Conservation (phyloP, 2,888 invertebrate species). For the Athrips mouffetella region DNA sequence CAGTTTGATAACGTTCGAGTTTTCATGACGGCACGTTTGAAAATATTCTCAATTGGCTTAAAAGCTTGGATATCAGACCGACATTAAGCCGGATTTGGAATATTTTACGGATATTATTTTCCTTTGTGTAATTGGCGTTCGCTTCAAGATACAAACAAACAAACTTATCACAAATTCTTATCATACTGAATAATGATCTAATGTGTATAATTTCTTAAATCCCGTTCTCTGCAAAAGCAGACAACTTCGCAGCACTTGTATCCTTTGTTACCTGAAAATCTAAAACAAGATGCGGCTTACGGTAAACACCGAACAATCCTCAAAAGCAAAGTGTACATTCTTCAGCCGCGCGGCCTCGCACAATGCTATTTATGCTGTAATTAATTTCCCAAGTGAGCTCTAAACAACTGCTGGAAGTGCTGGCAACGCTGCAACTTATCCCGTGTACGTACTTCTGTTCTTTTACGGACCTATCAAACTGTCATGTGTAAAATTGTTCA, state of each 20-base stretch:
- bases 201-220: background rate
- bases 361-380: slow-evolving; percentile 23
- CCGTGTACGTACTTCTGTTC: slow-evolving; percentile 6
- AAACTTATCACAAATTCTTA: too few species aligned
- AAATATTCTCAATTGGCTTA: slow-evolving; percentile 52
- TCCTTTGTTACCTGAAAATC: too few species aligned
- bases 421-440: background rate
- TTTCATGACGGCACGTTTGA: slow-evolving; percentile 46
- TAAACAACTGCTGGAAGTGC: slow-evolving; percentile 21
- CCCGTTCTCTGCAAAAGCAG: background rate
- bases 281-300: background rate
- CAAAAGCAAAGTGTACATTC: slow-evolving; percentile 18
- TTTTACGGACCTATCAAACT: slow-evolving; percentile 17
- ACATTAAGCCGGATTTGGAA: slow-evolving; percentile 28
- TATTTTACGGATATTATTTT: slow-evolving; percentile 12
- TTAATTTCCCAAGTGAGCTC: slow-evolving; percentile 25
- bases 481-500: slow-evolving; percentile 8
- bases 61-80: slow-evolving; percentile 44
- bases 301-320: slow-evolving; percentile 7
- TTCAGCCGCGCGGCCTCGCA: slow-evolving; percentile 11
- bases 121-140: slow-evolving; percentile 6
- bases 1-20: slow-evolving; percentile 65
- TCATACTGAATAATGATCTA: background rate
- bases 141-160: slow-evolving; percentile 4
- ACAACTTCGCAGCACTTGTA: too few species aligned